Base-by-base conservation (phyloP, 2,797 vertebrate species). In the Phrynocephalus forsythii region DNA sequence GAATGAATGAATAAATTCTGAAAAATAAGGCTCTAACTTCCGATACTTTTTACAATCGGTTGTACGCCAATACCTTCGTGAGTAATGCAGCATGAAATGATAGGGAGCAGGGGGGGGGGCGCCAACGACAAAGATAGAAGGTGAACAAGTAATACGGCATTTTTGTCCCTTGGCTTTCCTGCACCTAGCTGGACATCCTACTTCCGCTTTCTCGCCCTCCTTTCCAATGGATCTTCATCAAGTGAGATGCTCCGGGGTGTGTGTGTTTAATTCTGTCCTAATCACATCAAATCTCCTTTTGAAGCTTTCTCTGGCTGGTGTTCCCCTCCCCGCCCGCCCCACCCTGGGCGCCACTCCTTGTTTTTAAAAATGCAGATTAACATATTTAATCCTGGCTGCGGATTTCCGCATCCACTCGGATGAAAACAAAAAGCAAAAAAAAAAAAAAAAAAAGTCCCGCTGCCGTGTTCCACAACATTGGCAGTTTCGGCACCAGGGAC, bases 261-360 rank as follows among this genome's bases (percentile, higher is more conserved):
- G 86, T 44, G 38, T 44, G 38, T 44, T 44, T 44, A 44, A 44
- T 44, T 44, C 38, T 44, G 38, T 44, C 38, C 38, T 94, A 88
- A 93, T 92, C 91, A 91, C 91, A 77, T 91, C 92, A 92, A 94
- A 92, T 92, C 91, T 88, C 87, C 75, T 86, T 92, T 89, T 88
- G 87, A 94, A 92, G 91, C 93, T 84, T 91, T 71, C 16, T 78
- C 0, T 2, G 63, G 92, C 92, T 92, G 60, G 10, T 63, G 16
- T 20, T 20, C 13, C 13, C 60, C 60, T 9, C 60, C 60, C 60
- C 13, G 10, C 10, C 20, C 33, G 38, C 38, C 38, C 38, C 38
- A 44, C 38, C 38, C 38, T 44, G 38, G 38, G 38, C 38, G 38
- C 38, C 38, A 44, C 38, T 9, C 24, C 11, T 22, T 20, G 26